These are phyloP conservation scores for Eurois occulta DNA, from an alignment of 2,888 invertebrate species.

Conservation along the genomic window DNA sequence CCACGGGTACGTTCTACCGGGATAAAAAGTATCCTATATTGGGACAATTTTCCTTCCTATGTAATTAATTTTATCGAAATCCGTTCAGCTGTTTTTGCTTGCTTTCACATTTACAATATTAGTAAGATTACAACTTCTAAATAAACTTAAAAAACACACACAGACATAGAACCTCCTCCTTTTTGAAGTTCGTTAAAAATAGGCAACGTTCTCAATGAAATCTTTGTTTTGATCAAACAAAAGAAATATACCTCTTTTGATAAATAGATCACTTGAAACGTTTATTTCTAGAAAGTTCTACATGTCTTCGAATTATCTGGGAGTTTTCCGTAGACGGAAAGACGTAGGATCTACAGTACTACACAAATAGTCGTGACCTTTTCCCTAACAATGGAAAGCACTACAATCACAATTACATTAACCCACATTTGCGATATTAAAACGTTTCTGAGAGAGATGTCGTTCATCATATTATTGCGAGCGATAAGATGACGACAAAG, in stretches of 20 bases:
- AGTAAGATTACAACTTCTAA: too few relatives aligned
- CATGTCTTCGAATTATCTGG: background rate
- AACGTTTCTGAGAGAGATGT: slow-evolving; percentile 44
- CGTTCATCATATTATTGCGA: slow-evolving; percentile 23
- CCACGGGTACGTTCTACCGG: too few relatives aligned
- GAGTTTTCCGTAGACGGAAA: background rate
- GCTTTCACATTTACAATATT: too few relatives aligned
- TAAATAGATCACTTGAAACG: too few relatives aligned
- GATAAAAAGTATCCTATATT: too few relatives aligned
- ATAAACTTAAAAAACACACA: too few relatives aligned
- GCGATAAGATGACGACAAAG: slow-evolving; percentile 24
- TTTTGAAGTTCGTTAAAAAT: too few relatives aligned
- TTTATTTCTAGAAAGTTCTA: background rate
- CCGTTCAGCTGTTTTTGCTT: too few relatives aligned
- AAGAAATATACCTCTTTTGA: background rate
- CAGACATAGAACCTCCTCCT: too few relatives aligned
- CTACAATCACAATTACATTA: slow-evolving; percentile 56
- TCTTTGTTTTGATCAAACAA: background rate
- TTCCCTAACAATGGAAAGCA: slow-evolving; percentile 38
- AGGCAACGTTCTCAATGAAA: background rate
- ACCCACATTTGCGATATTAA: slow-evolving; percentile 58
- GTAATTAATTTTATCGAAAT: too few relatives aligned
- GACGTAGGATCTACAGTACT: background rate
- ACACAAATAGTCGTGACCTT: slow-evolving; percentile 23
- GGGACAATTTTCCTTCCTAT: too few relatives aligned